Base-by-base conservation (phyloP, 1,140 invertebrate species). In the Pseudachorutes palmiensis region DNA sequence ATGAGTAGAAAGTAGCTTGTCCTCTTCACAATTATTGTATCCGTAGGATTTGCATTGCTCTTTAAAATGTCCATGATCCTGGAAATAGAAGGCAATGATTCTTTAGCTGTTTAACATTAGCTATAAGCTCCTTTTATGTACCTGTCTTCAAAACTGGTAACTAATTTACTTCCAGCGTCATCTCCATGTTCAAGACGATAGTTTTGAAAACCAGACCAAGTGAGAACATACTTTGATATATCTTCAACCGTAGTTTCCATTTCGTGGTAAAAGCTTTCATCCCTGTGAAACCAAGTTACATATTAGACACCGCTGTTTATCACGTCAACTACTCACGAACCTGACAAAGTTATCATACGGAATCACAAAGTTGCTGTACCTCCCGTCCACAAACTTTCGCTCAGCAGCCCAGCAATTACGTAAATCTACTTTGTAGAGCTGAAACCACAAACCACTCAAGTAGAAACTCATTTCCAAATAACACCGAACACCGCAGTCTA, bases 211-310 rank as follows among this genome's bases (percentile, higher is more conserved):
- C 70, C 70, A 28, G 67, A 67, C 70, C 70, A 72, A 0, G 65
- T 72, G 12, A 26, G 60, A 41, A 60, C 59, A 51, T 72, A 72
- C 2, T 62, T 63, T 2, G 60, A 33, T 3, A 69, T 24, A 24
- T 72, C 70, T 30, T 24, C 19, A 1, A 72, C 59, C 3, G 2
- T 69, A 1, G 65, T 67, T 59, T 66, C 65, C 31, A 28, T 63
- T 22, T 72, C 70, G 22, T 72, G 65, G 26, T 69, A 69, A 59
- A 64, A 69, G 16, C 45, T 55, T n/a, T 72, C 70, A n/a, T 72
- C 68, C 45, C 70, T 72, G 33, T 28, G 51, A 62, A 29, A 55
- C 9, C n/a, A 22, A n/a, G n/a, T n/a, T n/a, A n/a, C n/a, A n/a
- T n/a, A n/a, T n/a, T n/a, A n/a, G n/a, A n/a, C n/a, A n/a, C n/a